A percentile compares a stretch with the other conserved stretches of the same genome.
These are phyloP conservation scores for Nothocercus nigrocapillus DNA, from an alignment of 2,113 vertebrate genomes.

Conservation along the genomic window DNA sequence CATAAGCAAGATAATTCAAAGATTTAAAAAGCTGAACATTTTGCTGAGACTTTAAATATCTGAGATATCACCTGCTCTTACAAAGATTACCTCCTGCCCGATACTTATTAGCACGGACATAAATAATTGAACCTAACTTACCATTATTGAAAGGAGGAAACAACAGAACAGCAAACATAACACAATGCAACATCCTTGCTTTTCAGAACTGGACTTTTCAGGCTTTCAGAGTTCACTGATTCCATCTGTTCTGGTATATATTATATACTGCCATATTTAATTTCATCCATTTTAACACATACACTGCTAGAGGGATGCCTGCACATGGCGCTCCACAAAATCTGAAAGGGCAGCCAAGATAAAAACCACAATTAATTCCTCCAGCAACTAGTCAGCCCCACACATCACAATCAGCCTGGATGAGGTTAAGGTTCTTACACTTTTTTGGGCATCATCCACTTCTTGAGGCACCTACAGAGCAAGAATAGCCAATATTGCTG, in stretches of 20 bases:
- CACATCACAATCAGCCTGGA: rapidly evolving
- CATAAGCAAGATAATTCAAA: not conserved
- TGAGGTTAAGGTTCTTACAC: not conserved
- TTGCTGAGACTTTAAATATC: not conserved
- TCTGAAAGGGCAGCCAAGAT: not conserved
- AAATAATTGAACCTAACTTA: not conserved
- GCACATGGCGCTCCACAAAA: rapidly evolving
- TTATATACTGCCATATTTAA: rapidly evolving
- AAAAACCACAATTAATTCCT: not conserved
- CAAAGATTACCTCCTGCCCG: not conserved
- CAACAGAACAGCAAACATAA: rapidly evolving
- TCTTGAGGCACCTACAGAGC: not conserved
- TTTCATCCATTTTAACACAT: not conserved
- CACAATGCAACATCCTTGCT: rapidly evolving
- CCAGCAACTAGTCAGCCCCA: not conserved
- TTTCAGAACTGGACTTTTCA: not conserved
- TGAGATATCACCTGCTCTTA: not conserved
- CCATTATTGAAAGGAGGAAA: not conserved
- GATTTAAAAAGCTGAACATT: not conserved
- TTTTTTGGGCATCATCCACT: not conserved
- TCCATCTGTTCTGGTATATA: rapidly evolving
- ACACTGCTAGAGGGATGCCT: not conserved
- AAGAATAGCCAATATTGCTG: rapidly evolving
- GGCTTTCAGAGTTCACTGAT: not conserved
- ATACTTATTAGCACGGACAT: not conserved